Evolutionary conservation across 2,113 vertebrate genomes (phyloP), one percentile per base, ranked within the genome.

Genomic region (Rhinopomastus cyanomelas): DNA sequence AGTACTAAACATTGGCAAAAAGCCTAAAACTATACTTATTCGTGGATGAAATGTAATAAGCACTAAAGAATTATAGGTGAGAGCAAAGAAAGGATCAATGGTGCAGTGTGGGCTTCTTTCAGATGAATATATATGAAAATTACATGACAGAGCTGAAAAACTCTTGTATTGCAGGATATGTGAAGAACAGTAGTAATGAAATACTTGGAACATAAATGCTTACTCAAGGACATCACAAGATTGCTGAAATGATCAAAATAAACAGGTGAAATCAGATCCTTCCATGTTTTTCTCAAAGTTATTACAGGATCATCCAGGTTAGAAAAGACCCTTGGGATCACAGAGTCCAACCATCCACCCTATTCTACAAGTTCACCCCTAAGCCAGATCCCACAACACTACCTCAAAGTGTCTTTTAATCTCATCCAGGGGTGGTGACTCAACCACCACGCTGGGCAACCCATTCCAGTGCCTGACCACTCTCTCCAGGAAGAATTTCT

Each of bases 31-130:
- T 77, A 87, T 89, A 67, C 39, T 83, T 81, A 55, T 61, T 53
- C 65, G 46, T 53, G 80, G 77, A 88, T 77, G 49, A 95, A 96
- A 89, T 61, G 65, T 93, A 91, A 84, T 92, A 92, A 91, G 27
- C 1, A 0, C 81, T 53, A 75, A 92, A 94, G 76, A 88, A 88
- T 88, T 86, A 89, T 27, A 86, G 65, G 53, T 71, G 37, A 89
- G 72, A 93, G 57, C 32, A 62, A 85, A 74, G 21, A 48, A 87
- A 93, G 19, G 44, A 81, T 72, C 76, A 71, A 7, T 60, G 65
- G 49, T 89, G 68, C 49, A 64, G 16, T 5, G 25, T 74, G 76
- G 53, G 22, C 22, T 85, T 74, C 72, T 34, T 88, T 75, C 53
- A 65, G 79, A 42, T 85, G 3, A 81, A 87, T 89, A 83, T 81